These are phyloP conservation scores for Eolophus roseicapilla DNA, from an alignment of 2,113 vertebrate genomes.

Conservation along the genomic window DNA sequence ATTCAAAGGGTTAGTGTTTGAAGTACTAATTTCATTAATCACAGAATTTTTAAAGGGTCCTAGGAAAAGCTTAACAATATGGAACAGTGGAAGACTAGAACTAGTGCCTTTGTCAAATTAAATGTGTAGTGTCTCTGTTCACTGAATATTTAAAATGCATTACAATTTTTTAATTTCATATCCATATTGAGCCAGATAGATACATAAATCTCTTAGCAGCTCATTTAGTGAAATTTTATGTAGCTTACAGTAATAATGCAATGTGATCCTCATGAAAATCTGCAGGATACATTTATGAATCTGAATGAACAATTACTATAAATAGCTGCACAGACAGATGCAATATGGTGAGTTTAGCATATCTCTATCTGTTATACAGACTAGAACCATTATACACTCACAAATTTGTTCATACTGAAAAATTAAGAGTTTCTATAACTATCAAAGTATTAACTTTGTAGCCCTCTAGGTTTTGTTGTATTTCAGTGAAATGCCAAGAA, in stretches of 20 bases:
- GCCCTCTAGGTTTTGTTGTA: background rate
- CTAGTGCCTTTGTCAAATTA: background rate
- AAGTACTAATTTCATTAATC: background rate
- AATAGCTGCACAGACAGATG: background rate
- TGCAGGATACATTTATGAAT: background rate
- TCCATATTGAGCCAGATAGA: background rate
- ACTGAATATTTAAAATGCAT: background rate
- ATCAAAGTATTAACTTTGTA: constrained; percentile 1
- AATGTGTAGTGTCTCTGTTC: background rate
- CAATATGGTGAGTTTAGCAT: background rate
- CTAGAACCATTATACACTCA: background rate
- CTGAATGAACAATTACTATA: background rate
- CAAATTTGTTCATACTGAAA: constrained; percentile 2
- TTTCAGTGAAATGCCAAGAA: constrained; percentile 3
- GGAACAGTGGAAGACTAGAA: background rate
- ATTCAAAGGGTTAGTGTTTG: background rate
- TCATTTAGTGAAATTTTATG: background rate
- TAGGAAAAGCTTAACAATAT: background rate
- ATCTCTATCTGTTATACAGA: background rate
- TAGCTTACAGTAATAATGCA: background rate
- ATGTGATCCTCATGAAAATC: background rate
- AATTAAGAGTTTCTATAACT: constrained; percentile 11
- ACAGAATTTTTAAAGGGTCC: background rate
- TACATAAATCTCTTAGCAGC: background rate
- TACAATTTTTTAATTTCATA: background rate